Conservation (phyloP, 2,888 invertebrate species). For the Morpho deidamia region DNA sequence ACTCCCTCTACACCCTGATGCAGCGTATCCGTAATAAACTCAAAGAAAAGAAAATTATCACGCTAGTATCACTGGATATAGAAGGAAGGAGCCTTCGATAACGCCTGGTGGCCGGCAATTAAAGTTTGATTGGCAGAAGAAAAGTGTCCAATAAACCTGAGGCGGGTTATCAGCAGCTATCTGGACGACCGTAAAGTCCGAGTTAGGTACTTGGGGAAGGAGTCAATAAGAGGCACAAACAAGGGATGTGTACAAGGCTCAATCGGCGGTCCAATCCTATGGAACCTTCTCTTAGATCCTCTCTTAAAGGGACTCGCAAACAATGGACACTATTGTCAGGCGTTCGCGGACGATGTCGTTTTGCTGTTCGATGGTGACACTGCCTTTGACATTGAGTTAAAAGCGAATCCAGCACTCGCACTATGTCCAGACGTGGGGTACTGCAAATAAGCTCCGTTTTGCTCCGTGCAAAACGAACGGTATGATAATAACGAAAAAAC, state of each 20-base stretch:
- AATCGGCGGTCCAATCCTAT: constrained; percentile 21
- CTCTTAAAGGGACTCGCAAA: no score
- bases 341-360: no score
- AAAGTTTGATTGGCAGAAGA: no score
- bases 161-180: constrained; percentile 9
- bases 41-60: constrained; percentile 5
- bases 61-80: constrained; percentile 13
- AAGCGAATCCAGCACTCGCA: constrained; percentile 6
- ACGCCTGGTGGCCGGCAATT: no score
- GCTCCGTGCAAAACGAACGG: constrained; percentile 17
- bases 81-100: no score
- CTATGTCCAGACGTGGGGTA: constrained; percentile 6
- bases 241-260: constrained; percentile 24
- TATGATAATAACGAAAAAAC: constrained; percentile 14
- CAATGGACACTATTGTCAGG: no score
- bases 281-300: no score
- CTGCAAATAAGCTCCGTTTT: not conserved
- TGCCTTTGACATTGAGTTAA: not conserved
- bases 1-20: constrained; percentile 1
- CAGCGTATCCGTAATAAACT: not conserved
- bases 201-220: constrained; percentile 14
- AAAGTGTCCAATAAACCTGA: no score
- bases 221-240: constrained; percentile 1
- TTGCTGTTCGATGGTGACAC: constrained; percentile 7
- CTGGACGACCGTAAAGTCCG: not conserved